phyloP scores from a whole-genome alignment of 2,113 vertebrate species.

The Sinocyclocheilus anophthalmus region DNA sequence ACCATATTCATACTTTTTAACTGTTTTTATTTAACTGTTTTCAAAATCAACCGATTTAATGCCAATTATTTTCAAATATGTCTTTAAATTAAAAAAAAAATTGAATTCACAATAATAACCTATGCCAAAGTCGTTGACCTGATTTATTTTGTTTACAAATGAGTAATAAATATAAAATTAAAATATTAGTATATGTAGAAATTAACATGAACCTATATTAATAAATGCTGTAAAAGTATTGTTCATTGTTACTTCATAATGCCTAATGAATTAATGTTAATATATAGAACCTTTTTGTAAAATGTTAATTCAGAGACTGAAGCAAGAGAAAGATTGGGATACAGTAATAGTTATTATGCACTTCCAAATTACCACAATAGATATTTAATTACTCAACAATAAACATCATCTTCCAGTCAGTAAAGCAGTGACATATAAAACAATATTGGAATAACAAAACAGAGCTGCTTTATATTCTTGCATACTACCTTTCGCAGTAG shows the following conservation, averaged over 20 bases:
- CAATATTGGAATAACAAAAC: conserved; percentile 8
- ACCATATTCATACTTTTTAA: background rate
- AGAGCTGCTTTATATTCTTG: background rate
- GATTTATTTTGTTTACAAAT: background rate
- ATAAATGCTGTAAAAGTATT: background rate
- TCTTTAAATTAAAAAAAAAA: background rate
- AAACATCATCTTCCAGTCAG: background rate
- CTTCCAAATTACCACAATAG: background rate
- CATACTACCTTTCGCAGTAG: background rate
- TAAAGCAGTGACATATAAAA: background rate
- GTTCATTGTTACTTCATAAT: background rate
- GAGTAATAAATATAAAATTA: too few species aligned
- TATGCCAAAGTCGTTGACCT: background rate
- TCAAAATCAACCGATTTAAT: background rate
- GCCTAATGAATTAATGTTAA: background rate
- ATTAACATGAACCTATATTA: background rate
- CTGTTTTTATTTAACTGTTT: background rate
- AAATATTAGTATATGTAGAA: background rate
- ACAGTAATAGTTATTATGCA: background rate
- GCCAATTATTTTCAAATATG: background rate
- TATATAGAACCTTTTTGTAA: background rate
- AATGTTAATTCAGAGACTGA: background rate
- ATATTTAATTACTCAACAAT: background rate
- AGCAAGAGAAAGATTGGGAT: background rate
- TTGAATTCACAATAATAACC: too few species aligned